Evolutionary conservation across 1,140 invertebrate species (phyloP).

Genomic region (Andrena cerasifolii): DNA sequence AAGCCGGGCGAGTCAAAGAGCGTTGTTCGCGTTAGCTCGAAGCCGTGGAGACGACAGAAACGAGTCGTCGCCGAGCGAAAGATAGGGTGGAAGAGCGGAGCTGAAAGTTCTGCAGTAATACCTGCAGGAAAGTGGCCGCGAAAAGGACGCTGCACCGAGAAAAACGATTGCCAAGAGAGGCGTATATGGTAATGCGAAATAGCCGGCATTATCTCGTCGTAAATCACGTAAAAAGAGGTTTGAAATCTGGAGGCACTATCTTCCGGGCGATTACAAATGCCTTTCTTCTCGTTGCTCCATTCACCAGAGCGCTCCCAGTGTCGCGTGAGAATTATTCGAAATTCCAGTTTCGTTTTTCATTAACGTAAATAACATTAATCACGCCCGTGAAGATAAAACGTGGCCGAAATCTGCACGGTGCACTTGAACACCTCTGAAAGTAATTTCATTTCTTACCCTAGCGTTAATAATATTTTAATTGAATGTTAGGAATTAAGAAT

Average conservation of each 20-base stretch:
- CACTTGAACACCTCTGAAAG: neutral
- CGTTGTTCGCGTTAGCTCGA: neutral
- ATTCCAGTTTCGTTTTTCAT: neutral
- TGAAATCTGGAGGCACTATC: conserved; percentile 36
- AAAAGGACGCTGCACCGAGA: conserved; percentile 27
- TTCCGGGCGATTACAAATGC: conserved; percentile 40
- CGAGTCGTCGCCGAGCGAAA: neutral
- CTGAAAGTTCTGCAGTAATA: conserved; percentile 41
- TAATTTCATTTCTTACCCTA: neutral
- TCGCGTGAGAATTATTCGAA: neutral
- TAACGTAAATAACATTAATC: conserved; percentile 2
- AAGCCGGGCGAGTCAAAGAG: neutral
- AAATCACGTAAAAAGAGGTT: conserved; percentile 46
- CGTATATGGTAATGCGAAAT: conserved; percentile 51
- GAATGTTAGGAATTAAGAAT: too few species aligned
- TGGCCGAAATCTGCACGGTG: too few species aligned
- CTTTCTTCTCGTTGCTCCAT: conserved; percentile 20
- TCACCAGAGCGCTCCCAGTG: neutral
- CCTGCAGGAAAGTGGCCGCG: conserved; percentile 43
- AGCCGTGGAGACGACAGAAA: neutral
- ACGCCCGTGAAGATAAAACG: neutral
- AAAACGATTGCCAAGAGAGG: conserved; percentile 51
- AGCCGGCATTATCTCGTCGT: conserved; percentile 46
- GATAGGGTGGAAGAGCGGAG: neutral
- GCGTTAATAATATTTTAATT: too few species aligned